phyloP scores from a whole-genome alignment of 2,797 vertebrate genomes.

The Hapalemur alaotrensis region DNA sequence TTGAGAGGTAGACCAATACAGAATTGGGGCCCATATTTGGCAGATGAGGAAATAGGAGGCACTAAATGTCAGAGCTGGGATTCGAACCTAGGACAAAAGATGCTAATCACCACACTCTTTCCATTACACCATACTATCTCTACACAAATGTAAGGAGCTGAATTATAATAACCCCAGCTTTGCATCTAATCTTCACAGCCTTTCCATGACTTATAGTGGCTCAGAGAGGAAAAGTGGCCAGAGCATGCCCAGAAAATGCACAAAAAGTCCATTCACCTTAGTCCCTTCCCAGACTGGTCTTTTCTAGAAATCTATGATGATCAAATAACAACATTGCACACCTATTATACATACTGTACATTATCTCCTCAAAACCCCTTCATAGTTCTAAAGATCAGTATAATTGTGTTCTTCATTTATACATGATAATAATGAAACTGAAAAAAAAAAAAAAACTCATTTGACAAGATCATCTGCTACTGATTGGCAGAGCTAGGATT shows the following conservation, averaged over 20 bases:
- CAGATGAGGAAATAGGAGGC: neutral
- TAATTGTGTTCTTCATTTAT: neutral
- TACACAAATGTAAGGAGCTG: neutral
- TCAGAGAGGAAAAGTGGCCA: neutral
- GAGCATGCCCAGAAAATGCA: neutral
- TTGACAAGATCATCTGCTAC: neutral
- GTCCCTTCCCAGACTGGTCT: neutral
- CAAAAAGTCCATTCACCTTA: neutral
- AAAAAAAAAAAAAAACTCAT: neutral
- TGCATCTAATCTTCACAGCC: neutral
- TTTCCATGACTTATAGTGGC: neutral
- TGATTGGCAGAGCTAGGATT: neutral
- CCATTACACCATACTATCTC: neutral
- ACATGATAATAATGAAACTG: neutral
- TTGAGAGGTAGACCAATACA: neutral
- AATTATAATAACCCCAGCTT: neutral
- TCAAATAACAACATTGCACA: neutral
- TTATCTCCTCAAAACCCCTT: neutral
- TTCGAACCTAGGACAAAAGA: neutral
- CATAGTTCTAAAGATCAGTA: neutral
- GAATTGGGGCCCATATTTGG: neutral
- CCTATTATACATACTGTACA: neutral
- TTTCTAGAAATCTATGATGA: neutral
- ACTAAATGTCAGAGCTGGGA: neutral
- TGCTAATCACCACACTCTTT: neutral